These are phyloP conservation scores for Passer domesticus DNA, from an alignment of 2,113 vertebrate genomes.

Conservation along the genomic window DNA sequence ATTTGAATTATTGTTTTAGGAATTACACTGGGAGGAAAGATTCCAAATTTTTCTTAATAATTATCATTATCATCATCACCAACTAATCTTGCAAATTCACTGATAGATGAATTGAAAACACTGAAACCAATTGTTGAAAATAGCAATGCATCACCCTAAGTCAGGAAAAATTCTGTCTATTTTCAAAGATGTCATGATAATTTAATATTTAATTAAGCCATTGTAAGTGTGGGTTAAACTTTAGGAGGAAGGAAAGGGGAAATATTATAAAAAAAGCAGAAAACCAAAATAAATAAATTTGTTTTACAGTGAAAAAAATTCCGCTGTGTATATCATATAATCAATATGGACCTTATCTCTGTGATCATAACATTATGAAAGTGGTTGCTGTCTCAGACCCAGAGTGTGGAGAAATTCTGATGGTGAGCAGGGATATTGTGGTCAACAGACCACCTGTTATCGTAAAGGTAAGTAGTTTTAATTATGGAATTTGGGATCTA, in stretches of 20 bases:
- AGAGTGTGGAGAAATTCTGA: conserved; percentile 52
- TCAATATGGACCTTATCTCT: conserved; percentile 52
- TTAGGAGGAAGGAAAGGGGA: neutral
- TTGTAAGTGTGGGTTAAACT: neutral
- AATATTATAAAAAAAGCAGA: neutral
- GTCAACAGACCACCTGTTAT: conserved; percentile 58
- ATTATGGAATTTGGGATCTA: neutral
- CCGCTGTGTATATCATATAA: conserved; percentile 41
- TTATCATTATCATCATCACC: neutral
- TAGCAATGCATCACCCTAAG: neutral
- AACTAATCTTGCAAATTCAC: neutral
- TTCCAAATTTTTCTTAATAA: neutral
- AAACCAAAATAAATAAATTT: neutral
- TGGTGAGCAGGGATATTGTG: conserved; percentile 58
- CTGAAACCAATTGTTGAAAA: neutral
- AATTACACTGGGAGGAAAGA: neutral
- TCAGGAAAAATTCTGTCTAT: neutral
- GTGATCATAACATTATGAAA: conserved; percentile 62
- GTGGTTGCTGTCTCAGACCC: conserved; percentile 58
- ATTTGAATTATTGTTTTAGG: neutral
- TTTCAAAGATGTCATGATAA: neutral
- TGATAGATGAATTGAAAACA: neutral
- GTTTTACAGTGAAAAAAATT: conserved; percentile 60
- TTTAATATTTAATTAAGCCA: neutral
- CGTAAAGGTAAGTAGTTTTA: conserved; percentile 54